phyloP scores from a whole-genome alignment of 2,797 vertebrate genomes.

The Melanotaenia pygmaea region DNA sequence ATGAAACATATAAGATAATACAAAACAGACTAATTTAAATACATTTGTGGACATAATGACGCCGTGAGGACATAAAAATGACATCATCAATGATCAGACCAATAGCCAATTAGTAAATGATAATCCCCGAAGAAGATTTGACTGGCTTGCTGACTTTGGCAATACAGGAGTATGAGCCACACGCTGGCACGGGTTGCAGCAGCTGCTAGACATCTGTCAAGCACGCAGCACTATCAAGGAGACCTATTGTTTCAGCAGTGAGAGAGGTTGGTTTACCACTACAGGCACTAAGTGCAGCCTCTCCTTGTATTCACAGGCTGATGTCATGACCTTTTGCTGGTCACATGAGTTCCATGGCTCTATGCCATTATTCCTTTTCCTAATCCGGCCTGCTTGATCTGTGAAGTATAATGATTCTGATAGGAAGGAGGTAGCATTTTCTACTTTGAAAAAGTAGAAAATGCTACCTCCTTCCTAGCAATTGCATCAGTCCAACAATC shows the following conservation, averaged over 20 bases:
- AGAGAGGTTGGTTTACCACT: slow-evolving; percentile 51
- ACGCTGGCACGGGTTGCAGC: slow-evolving; percentile 17
- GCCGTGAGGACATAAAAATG: slow-evolving; percentile 12
- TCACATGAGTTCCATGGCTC: slow-evolving; percentile 66
- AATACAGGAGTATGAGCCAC: slow-evolving; percentile 57
- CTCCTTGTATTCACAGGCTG: slow-evolving; percentile 45
- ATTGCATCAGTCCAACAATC: background rate
- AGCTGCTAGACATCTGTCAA: slow-evolving; percentile 29
- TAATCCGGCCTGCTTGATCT: slow-evolving; percentile 27
- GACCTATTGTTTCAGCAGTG: slow-evolving; percentile 52
- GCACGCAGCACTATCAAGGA: slow-evolving; percentile 45
- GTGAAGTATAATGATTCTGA: background rate
- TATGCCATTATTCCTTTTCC: slow-evolving; percentile 39
- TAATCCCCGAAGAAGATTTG: slow-evolving; percentile 77
- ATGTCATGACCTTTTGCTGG: slow-evolving; percentile 59
- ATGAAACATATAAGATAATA: background rate
- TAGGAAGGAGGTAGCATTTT: background rate
- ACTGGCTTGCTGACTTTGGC: slow-evolving; percentile 67
- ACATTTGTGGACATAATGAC: background rate
- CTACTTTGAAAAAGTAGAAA: background rate
- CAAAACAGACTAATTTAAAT: background rate
- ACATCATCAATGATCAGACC: slow-evolving; percentile 47
- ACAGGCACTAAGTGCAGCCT: slow-evolving; percentile 45
- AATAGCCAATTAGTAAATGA: slow-evolving; percentile 63
- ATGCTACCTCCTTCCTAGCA: no score